Evolutionary conservation across 2,888 invertebrate genomes (phyloP).

Genomic region (Macrosoma leucophasiata): DNA sequence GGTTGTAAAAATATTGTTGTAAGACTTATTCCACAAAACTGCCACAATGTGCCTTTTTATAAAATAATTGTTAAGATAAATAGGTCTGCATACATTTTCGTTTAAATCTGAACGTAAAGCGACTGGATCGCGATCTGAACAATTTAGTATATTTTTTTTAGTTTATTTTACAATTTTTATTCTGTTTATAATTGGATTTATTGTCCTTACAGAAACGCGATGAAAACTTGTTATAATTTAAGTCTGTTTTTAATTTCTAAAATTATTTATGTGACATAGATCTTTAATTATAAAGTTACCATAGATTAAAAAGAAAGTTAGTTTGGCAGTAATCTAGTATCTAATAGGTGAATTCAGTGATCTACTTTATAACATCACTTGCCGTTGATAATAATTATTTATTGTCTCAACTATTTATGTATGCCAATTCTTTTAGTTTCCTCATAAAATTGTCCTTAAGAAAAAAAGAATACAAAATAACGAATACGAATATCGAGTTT

Average conservation of each 20-base stretch:
- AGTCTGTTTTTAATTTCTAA: conserved; percentile 55
- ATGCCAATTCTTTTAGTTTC: conserved; percentile 39
- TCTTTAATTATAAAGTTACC: conserved; percentile 67
- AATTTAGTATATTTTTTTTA: conserved; percentile 37
- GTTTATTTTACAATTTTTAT: conserved; percentile 24
- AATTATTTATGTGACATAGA: conserved; percentile 68
- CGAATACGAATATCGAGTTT: conserved; percentile 43
- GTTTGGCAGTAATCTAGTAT: conserved; percentile 27
- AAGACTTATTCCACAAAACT: conserved; percentile 60
- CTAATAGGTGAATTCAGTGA: conserved; percentile 22
- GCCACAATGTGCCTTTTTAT: conserved; percentile 73
- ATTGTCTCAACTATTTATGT: conserved; percentile 59
- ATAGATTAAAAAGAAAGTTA: conserved; percentile 49
- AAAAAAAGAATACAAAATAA: conserved; percentile 63
- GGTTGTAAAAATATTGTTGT: conserved; percentile 56
- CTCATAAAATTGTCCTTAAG: conserved; percentile 57
- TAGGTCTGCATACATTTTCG: conserved; percentile 31
- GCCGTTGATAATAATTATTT: conserved; percentile 59
- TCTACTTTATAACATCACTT: conserved; percentile 40
- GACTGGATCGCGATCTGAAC: conserved; percentile 64
- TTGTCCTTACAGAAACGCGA: conserved; percentile 25
- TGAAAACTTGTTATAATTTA: conserved; percentile 43
- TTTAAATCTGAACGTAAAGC: conserved; percentile 38
- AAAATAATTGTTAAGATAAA: conserved; percentile 34
- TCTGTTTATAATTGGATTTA: conserved; percentile 31